Conservation (phyloP, 64 coral and sea anemone species). For the Orbicella faveolata region DNA sequence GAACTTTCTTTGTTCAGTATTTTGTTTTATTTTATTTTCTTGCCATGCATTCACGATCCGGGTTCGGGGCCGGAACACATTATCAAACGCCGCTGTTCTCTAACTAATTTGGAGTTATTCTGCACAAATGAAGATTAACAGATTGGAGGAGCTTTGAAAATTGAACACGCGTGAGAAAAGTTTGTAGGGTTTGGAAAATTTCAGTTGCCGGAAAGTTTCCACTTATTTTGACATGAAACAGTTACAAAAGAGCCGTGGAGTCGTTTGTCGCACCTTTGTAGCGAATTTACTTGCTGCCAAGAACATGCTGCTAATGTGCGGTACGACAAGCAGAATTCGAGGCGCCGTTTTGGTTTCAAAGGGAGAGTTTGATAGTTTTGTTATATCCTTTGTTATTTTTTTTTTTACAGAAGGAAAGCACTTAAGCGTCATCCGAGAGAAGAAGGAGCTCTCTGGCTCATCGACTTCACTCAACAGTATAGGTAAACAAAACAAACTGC, state of each 20-base stretch:
- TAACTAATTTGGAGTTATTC: not conserved
- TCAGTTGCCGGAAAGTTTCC: not conserved
- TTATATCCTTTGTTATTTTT: not conserved
- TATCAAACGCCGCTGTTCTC: not conserved
- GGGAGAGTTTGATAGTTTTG: not conserved
- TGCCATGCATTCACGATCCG: not conserved
- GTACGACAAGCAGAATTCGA: not conserved
- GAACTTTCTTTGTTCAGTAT: not conserved
- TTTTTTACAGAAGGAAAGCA: not conserved
- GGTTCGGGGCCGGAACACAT: not conserved
- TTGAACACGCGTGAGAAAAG: not conserved
- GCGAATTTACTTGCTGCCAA: not conserved
- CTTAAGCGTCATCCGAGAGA: slow-evolving; percentile 45
- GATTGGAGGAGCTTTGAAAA: not conserved
- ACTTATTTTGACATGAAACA: not conserved
- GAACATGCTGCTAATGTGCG: not conserved
- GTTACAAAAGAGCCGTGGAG: not conserved
- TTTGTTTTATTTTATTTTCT: not conserved
- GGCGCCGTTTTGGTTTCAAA: not conserved
- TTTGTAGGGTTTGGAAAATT: not conserved
- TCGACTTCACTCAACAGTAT: slow-evolving; percentile 84
- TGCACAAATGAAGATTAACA: not conserved
- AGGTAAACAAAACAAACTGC: slow-evolving; percentile 41
- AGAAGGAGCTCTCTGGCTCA: slow-evolving; percentile 64
- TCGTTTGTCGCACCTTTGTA: not conserved